These are phyloP conservation scores for Threskiornis aethiopicus DNA, from an alignment of 2,797 vertebrate genomes.

Conservation along the genomic window DNA sequence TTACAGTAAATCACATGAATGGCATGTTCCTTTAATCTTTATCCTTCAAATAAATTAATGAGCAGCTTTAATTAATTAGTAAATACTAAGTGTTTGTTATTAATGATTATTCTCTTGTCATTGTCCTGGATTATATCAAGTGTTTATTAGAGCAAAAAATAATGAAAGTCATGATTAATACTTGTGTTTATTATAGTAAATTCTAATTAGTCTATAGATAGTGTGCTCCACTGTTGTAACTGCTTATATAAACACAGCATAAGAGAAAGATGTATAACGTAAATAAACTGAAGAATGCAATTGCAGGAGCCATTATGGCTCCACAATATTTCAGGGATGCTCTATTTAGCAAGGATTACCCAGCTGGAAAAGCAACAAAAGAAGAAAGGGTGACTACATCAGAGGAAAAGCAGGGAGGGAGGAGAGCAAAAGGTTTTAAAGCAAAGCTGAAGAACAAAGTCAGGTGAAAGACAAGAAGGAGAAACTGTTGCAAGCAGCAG, in stretches of 20 bases:
- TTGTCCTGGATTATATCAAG: neutral
- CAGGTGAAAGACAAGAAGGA: neutral
- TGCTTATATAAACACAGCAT: neutral
- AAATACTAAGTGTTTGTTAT: neutral
- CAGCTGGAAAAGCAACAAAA: neutral
- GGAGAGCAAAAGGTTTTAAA: neutral
- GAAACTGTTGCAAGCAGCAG: neutral
- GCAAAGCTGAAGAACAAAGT: neutral
- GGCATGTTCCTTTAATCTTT: neutral
- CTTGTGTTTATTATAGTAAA: neutral
- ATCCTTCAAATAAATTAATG: neutral
- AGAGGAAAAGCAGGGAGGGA: neutral
- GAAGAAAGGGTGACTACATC: neutral
- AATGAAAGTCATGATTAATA: neutral
- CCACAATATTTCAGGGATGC: neutral
- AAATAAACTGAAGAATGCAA: neutral
- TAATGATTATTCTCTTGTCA: neutral
- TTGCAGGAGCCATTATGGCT: neutral
- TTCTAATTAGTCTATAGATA: slow-evolving; percentile 24
- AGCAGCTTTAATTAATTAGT: neutral
- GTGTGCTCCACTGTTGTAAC: neutral
- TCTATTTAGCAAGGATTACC: neutral
- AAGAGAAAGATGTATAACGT: neutral
- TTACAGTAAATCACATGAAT: neutral
- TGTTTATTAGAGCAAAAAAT: neutral